Conservation (phyloP, 1,140 invertebrate species). For the Drosophila takahashii region DNA sequence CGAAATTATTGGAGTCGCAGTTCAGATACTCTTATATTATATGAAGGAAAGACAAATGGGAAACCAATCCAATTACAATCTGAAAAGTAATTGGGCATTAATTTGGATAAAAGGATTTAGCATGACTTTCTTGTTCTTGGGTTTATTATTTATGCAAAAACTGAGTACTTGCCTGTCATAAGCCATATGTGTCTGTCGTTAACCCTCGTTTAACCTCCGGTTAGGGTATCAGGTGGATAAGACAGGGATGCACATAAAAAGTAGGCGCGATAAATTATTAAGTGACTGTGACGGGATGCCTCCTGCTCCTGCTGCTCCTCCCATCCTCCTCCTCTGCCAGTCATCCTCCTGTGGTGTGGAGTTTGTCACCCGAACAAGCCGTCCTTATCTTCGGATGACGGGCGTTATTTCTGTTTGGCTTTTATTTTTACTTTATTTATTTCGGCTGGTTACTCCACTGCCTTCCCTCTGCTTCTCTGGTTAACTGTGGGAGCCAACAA, state of each 20-base stretch:
- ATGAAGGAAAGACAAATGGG: not conserved
- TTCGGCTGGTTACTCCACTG: slow-evolving; percentile 45
- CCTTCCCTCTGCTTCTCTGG: slow-evolving; percentile 14
- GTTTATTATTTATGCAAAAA: not conserved
- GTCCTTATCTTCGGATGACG: slow-evolving; percentile 66
- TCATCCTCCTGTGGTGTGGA: slow-evolving; percentile 55
- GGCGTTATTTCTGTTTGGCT: slow-evolving; percentile 50
- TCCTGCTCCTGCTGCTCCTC: slow-evolving; percentile 19
- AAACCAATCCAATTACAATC: no score
- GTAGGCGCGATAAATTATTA: slow-evolving; percentile 75
- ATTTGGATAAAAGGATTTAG: not conserved
- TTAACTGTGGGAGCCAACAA: slow-evolving; percentile 81
- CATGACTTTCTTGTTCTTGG: not conserved
- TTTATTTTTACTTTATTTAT: slow-evolving; percentile 30
- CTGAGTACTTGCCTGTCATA: not conserved
- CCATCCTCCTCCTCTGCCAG: slow-evolving; percentile 6
- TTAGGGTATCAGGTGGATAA: slow-evolving; percentile 11
- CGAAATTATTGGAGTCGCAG: not conserved
- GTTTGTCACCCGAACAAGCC: slow-evolving; percentile 58
- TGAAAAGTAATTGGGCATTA: not conserved
- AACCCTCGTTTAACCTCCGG: not conserved
- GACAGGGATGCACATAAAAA: slow-evolving; percentile 23
- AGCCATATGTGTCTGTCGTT: not conserved
- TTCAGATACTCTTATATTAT: not conserved
- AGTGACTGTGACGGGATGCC: slow-evolving; percentile 54